These are phyloP conservation scores for Callionymus lyra DNA, from an alignment of 2,113 vertebrate species.

Conservation along the genomic window DNA sequence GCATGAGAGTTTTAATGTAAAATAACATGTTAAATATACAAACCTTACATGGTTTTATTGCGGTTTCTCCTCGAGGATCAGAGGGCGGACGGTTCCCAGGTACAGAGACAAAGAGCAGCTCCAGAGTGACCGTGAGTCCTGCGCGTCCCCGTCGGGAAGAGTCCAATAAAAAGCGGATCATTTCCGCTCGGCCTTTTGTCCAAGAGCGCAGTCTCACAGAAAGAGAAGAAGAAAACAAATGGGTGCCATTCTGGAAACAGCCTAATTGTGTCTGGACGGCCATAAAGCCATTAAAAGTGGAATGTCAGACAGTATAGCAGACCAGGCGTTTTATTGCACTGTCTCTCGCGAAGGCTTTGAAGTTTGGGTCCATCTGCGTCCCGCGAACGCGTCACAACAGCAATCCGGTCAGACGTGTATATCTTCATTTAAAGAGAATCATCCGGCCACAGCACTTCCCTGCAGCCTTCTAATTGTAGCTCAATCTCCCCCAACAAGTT, in stretches of 20 bases:
- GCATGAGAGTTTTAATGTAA: too few relatives aligned
- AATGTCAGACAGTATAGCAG: conserved; percentile 97
- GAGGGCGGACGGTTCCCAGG: conserved; percentile 61
- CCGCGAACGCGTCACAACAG: conserved; percentile 69
- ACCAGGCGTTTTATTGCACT: conserved; percentile 90
- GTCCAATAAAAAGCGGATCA: conserved; percentile 84
- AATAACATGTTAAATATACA: too few relatives aligned
- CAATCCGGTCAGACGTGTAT: conserved; percentile 17
- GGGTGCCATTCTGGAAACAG: conserved; percentile 87
- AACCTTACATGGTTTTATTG: conserved; percentile 31
- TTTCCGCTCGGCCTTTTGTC: conserved; percentile 91
- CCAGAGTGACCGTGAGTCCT: conserved; percentile 67
- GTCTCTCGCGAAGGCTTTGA: conserved; percentile 88
- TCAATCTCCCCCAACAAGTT: too few relatives aligned
- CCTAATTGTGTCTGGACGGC: conserved; percentile 95
- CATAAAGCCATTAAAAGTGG: conserved; percentile 94
- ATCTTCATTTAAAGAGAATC: too few relatives aligned
- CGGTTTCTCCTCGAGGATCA: conserved; percentile 60
- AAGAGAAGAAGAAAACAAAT: conserved; percentile 84
- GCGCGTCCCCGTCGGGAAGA: conserved; percentile 56
- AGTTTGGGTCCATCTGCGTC: conserved; percentile 86
- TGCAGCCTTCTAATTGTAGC: too few relatives aligned
- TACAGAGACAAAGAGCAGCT: conserved; percentile 65
- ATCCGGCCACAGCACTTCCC: too few relatives aligned
- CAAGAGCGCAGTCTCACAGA: conserved; percentile 71